phyloP scores from a whole-genome alignment of 2,888 invertebrate genomes.

The Drosophila monieri region DNA sequence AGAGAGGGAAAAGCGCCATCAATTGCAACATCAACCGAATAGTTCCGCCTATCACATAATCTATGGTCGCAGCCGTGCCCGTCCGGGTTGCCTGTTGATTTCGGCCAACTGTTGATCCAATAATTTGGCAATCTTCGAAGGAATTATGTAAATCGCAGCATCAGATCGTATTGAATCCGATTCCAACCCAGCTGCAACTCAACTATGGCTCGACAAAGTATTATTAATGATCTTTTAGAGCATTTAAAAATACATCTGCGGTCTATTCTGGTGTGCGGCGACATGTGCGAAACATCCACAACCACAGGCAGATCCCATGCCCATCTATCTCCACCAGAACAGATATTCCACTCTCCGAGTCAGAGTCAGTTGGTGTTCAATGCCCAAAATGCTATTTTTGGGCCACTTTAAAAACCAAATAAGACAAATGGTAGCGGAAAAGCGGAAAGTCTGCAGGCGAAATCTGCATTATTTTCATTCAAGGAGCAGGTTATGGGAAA shows the following conservation, averaged over 20 bases:
- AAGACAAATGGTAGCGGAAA: constrained; percentile 11
- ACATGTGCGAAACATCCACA: constrained; percentile 30
- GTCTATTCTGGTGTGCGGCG: constrained; percentile 58
- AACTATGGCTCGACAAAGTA: constrained; percentile 59
- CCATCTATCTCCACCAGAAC: constrained; percentile 34
- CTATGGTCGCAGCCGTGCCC: constrained; percentile 15
- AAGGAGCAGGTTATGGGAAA: not conserved
- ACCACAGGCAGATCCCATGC: constrained; percentile 15
- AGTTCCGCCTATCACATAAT: constrained; percentile 47
- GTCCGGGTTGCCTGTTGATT: constrained; percentile 2
- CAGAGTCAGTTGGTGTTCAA: constrained; percentile 45
- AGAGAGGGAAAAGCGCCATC: constrained; percentile 35
- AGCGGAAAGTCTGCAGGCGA: constrained; percentile 19
- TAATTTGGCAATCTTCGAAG: constrained; percentile 37
- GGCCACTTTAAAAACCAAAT: constrained; percentile 28
- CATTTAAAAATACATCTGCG: constrained; percentile 66
- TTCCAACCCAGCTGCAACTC: constrained; percentile 41
- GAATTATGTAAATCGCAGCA: constrained; percentile 35
- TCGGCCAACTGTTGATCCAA: constrained; percentile 48
- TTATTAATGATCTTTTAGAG: constrained; percentile 73
- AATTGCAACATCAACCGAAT: constrained; percentile 45
- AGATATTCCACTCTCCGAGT: constrained; percentile 28
- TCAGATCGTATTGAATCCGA: constrained; percentile 5
- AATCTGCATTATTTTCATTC: constrained; percentile 11
- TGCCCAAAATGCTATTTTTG: constrained; percentile 37